phyloP scores from a whole-genome alignment of 1,140 invertebrate genomes.

The Pogonomyrmex californicus region DNA sequence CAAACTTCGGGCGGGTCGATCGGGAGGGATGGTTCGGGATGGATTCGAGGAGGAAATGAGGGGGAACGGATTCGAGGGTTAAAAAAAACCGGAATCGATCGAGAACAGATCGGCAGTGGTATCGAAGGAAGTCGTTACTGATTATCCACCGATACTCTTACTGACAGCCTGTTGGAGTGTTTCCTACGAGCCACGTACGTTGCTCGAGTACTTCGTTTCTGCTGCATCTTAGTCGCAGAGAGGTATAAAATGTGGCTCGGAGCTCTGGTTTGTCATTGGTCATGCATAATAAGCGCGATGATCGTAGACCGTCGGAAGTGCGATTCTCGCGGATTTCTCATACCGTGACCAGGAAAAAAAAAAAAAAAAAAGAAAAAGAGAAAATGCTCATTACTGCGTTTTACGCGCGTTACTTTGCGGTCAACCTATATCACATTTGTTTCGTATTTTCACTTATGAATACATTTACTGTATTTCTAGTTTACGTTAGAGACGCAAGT shows the following conservation, averaged over 20 bases:
- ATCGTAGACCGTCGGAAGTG: slow-evolving; percentile 41
- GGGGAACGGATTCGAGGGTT: not conserved
- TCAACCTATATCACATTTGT: not conserved
- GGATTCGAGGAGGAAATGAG: not conserved
- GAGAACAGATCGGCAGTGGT: slow-evolving; percentile 46
- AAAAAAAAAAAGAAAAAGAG: not conserved
- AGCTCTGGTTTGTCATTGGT: slow-evolving; percentile 88
- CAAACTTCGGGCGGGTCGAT: not conserved
- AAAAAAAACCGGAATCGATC: slow-evolving; percentile 12
- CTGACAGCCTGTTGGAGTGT: slow-evolving; percentile 80
- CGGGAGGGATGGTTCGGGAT: not conserved
- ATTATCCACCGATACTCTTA: slow-evolving; percentile 51
- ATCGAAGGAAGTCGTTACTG: slow-evolving; percentile 44
- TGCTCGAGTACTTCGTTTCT: slow-evolving; percentile 66
- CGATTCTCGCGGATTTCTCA: slow-evolving; percentile 39
- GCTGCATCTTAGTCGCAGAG: slow-evolving; percentile 65
- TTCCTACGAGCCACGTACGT: slow-evolving; percentile 81
- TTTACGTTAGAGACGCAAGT: not conserved
- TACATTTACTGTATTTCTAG: not conserved
- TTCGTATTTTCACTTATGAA: slow-evolving; percentile 1
- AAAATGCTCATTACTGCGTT: not conserved
- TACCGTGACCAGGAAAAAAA: not conserved
- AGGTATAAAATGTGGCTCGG: slow-evolving; percentile 81
- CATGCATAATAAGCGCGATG: slow-evolving; percentile 77
- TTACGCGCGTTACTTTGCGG: not conserved